Evolutionary conservation across 1,140 invertebrate genomes (phyloP), one percentile per base, ranked within the genome.

Genomic region (Scaptodrosophila lebanonensis): DNA sequence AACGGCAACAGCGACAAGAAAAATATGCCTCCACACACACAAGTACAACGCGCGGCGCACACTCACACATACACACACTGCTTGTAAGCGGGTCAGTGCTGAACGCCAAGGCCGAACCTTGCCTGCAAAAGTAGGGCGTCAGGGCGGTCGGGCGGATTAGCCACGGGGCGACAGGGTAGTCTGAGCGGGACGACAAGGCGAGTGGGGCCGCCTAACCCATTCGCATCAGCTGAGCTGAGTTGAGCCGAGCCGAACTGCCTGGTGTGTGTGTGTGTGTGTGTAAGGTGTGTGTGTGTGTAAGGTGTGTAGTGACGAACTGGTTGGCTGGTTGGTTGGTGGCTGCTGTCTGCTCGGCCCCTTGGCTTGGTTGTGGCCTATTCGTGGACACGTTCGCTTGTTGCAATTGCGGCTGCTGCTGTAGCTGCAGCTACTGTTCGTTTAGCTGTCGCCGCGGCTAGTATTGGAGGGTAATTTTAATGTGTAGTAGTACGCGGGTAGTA

Each of bases 61-160:
- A 47, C 52, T 32, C 40, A 3, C 20, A 43, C 13, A 45, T 40
- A 49, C 43, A 53, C 38, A 53, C 30, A 36, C 22, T 40, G 57
- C 13, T 27, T 51, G 52, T 70, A 79, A 75, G 79, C 72, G 57
- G 79, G 79, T 84, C 79, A 73, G 62, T 83, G 77, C 73, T 77
- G 77, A 77, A 66, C 71, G 69, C 72, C 79, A 84, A 84, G 79
- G 79, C 69, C 79, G 72, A 73, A 73, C 69, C 69, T 83, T 75
- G 79, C 57, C 61, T 61, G 40, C 32, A 12, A 76, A 83, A 75
- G 69, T 82, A 82, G 75, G 75, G 66, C 75, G 66, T 59, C 75
- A 59, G 65, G 61, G 60, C 69, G 60, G 65, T 64, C 72, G 54
- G 65, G 57, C 33, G 56, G 60, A 50, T 36, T 49, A 13, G 49